Evolutionary conservation across 2,113 vertebrate genomes (phyloP), one percentile per base, ranked within the genome.

Genomic region (Prionailurus viverrinus): DNA sequence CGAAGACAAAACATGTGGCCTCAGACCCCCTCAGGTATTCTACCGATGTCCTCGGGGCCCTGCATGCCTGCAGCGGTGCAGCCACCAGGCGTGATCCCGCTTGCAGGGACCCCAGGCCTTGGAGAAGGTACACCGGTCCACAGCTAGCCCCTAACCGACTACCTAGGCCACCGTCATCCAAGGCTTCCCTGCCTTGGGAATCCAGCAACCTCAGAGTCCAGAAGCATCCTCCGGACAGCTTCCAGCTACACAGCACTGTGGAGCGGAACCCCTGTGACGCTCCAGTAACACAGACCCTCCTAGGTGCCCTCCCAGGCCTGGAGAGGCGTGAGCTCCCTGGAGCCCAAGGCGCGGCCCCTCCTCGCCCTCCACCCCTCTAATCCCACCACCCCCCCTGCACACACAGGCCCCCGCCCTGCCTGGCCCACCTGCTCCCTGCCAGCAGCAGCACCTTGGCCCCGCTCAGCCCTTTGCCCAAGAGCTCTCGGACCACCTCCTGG

Each of bases 371-470:
- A 23, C 10, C 6, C 5, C 7, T 41, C 4, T 5, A 6, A 23
- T 29, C 27, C n/a, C n/a, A 7, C 76, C 76, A 1, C 29, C 19
- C 29, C 39, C 13, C 27, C 18, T 11, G 45, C 16, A 1, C 14
- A 5, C 41, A 29, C 74, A 16, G 2, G 11, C 39, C 36, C 61
- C 12, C 10, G 0, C 51, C 33, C 69, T 5, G 4, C 11, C 36
- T 15, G 7, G 29, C 98, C 45, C 80, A 99, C 99, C 99, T 99
- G 99, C 99, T 99, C 94, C 99, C 99, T 2, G 99, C 99, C 91
- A 99, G 98, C 33, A 99, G 99, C 85, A 99, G 98, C 58, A 99
- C 99, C 97, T 99, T 99, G 0, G 99, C 99, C 31, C 98, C 99
- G 36, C 99, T 99, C 96, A 99, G 99, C 31, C 99, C 99, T 98